Percentiles rank a stretch among this genome's conserved stretches.
Evolutionary conservation across 2,888 invertebrate species (phyloP).

Genomic region (Leptothorax acervorum): DNA sequence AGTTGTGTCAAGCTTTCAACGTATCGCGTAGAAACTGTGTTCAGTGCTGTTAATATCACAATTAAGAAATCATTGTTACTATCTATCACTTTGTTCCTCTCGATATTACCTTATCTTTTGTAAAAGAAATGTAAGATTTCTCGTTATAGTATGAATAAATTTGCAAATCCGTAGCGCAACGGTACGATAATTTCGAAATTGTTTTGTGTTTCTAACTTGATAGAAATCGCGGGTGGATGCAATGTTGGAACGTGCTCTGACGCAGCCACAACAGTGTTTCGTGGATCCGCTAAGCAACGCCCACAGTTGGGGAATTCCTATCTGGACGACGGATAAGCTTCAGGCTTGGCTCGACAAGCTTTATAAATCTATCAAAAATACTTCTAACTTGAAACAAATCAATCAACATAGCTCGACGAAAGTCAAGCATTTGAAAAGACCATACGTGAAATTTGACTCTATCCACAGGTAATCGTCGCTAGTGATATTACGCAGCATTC

Average conservation of each 20-base stretch:
- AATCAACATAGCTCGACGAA: conserved; percentile 74
- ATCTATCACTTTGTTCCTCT: background rate
- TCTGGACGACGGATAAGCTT: conserved; percentile 87
- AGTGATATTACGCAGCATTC: background rate
- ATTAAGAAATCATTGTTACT: background rate
- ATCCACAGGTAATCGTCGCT: conserved; percentile 87
- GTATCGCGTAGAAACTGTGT: background rate
- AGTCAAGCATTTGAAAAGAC: conserved; percentile 88
- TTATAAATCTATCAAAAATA: conserved; percentile 86
- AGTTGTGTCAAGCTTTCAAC: background rate
- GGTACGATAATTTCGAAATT: background rate
- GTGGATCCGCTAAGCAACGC: conserved; percentile 87
- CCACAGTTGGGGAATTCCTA: conserved; percentile 86
- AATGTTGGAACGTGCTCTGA: conserved; percentile 91
- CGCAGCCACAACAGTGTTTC: conserved; percentile 85
- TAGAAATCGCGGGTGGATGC: conserved; percentile 91
- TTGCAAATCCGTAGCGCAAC: background rate
- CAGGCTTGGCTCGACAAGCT: conserved; percentile 89
- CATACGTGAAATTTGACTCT: conserved; percentile 91
- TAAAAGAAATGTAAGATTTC: background rate
- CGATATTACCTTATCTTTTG: background rate
- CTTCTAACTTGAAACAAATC: conserved; percentile 69
- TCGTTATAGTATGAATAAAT: background rate
- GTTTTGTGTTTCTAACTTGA: conserved; percentile 50
- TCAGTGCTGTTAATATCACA: background rate